Evolutionary conservation across 1,140 invertebrate genomes (phyloP), one percentile per base, ranked within the genome.

Genomic region (Dendroctonus ponderosae): DNA sequence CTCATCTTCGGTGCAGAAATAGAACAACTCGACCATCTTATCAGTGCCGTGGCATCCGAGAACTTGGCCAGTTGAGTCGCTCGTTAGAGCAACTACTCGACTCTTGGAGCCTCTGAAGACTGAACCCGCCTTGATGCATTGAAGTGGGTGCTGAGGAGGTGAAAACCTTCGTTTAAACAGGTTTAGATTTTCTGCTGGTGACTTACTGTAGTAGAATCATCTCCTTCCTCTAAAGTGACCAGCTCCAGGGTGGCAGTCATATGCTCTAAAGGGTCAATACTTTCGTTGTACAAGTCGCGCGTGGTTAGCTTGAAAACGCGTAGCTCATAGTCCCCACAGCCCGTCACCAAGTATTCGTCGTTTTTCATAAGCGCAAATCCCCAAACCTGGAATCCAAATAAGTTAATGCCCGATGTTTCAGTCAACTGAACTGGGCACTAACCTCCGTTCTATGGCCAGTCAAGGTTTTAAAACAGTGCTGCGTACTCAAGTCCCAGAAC

Each of bases 401-500:
- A 37, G 26, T 52, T 52, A 12, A 52, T 2, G 43, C 12, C 8
- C 26, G 8, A 46, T 46, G 43, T 46, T 46, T 2, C 2, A 46
- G 8, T 52, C 37, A 5, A 12, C 50, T 57, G 50, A 15, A 62
- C 8, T 49, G 50, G 5, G n/a, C 41, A 56, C 41, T 75, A 79
- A 88, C 88, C 80, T 92, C 90, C 66, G 88, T 86, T 76, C 86
- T 83, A 80, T 92, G 89, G 59, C 89, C 89, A 50, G 88, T 85
- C 14, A 99, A 80, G 7, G 97, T 99, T 78, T 93, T 92, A 74
- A 99, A 99, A 79, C 97, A 98, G 76, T 96, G 92, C 74, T 96
- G 90, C 26, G 91, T 97, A 68, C 92, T 88, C 59, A 99, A 80
- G 82, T 99, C 94, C 97, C 97, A 99, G 77, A 99, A 96, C 77